Conservation (phyloP, 2,113 vertebrate genomes). For the Scatophagus argus region DNA sequence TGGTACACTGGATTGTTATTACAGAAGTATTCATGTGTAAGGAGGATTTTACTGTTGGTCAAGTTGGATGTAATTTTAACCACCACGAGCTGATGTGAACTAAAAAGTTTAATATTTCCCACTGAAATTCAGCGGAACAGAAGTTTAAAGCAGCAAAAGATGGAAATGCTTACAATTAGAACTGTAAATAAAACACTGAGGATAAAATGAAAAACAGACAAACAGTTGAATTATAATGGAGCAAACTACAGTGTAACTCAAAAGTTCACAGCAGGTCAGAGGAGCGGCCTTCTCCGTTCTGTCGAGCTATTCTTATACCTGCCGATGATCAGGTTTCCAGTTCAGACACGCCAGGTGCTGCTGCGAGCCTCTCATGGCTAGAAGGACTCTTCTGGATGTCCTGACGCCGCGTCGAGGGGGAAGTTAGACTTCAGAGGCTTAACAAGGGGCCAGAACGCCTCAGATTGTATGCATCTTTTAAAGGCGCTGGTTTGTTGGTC, state of each 20-base stretch:
- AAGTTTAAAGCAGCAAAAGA: not conserved
- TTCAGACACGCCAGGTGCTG: constrained; percentile 62
- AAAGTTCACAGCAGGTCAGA: constrained; percentile 57
- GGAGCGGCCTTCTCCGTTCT: constrained; percentile 43
- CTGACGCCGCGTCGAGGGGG: not conserved
- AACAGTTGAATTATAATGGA: no score
- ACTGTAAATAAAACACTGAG: not conserved
- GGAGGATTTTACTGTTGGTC: no score
- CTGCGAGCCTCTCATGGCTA: not conserved
- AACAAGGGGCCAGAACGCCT: constrained; percentile 1
- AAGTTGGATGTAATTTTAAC: no score
- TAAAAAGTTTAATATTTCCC: not conserved
- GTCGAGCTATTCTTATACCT: constrained; percentile 79
- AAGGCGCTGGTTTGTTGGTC: not conserved
- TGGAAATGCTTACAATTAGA: not conserved
- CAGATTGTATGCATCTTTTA: constrained; percentile 26
- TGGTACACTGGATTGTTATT: no score
- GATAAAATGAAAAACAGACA: no score
- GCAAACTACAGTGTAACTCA: no score
- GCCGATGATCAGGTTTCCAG: constrained; percentile 76
- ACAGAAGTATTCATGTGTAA: no score
- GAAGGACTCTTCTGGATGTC: constrained; percentile 19
- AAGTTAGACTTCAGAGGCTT: constrained; percentile 34
- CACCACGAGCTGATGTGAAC: not conserved
- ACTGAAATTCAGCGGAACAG: no score